phyloP scores from a whole-genome alignment of 1,140 invertebrate species.

The Cyrtorhinus lividipennis region DNA sequence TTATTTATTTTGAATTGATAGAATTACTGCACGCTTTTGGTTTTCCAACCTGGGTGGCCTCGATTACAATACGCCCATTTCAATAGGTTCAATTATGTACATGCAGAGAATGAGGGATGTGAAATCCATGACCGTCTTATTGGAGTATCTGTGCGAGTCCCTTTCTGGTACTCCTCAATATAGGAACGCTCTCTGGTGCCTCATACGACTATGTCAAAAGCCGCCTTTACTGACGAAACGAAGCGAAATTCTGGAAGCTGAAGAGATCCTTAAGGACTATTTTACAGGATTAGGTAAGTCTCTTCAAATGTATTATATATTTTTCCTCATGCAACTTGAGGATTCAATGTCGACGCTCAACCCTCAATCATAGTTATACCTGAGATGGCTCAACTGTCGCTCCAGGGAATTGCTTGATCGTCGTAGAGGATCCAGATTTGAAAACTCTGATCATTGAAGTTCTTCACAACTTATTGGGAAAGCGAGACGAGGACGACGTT shows the following conservation, averaged over 20 bases:
- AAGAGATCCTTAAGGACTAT: not conserved
- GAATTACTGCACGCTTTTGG: no score
- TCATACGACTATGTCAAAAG: not conserved
- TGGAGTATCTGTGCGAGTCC: not conserved
- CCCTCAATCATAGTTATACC: no score
- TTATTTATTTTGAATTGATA: no score
- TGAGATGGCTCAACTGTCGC: no score
- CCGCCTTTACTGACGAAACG: not conserved
- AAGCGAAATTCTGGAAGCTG: not conserved
- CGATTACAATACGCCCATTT: no score
- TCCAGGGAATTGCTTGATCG: slow-evolving; percentile 5
- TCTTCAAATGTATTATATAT: no score
- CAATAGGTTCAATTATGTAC: no score
- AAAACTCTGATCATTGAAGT: slow-evolving; percentile 9
- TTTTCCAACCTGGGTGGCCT: no score
- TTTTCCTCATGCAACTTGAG: no score
- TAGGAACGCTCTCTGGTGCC: slow-evolving; percentile 6
- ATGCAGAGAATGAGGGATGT: slow-evolving; percentile 13
- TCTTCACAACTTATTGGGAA: not conserved
- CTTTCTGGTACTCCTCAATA: not conserved
- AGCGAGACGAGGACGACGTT: not conserved
- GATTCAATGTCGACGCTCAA: no score
- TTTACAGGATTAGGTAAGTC: not conserved
- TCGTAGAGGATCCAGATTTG: not conserved
- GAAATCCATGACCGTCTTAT: not conserved